Percentiles rank a stretch among this genome's conserved stretches.
Conservation (phyloP, 2,797 vertebrate species). For the Agapornis canus region DNA sequence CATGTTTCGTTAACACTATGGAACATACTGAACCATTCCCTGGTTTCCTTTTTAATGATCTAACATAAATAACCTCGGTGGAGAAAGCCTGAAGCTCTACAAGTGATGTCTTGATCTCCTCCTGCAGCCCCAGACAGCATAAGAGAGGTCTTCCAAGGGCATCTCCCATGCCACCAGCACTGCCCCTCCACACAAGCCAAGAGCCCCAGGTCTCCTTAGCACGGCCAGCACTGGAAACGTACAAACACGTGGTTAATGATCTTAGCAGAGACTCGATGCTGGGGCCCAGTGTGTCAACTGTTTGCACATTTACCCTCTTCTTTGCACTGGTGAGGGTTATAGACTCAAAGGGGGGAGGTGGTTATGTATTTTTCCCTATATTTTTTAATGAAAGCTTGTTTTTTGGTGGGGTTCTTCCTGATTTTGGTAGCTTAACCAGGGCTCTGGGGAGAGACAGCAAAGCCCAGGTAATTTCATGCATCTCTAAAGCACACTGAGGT, state of each 20-base stretch:
- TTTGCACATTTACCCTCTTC: constrained; percentile 25
- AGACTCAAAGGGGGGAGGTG: background rate
- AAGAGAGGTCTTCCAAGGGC: background rate
- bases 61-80: background rate
- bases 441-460: background rate
- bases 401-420: background rate
- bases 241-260: background rate
- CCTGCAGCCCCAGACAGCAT: background rate
- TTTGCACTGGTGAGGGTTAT: background rate
- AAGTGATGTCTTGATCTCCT: background rate
- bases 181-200: background rate
- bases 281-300: background rate
- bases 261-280: background rate
- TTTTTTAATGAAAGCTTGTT: background rate
- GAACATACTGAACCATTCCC: background rate
- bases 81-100: background rate
- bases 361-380: background rate
- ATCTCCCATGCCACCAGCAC: accelerated
- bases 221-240: background rate
- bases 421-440: background rate
- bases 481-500: background rate
- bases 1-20: background rate
- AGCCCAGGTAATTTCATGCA: background rate
- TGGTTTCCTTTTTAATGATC: background rate
- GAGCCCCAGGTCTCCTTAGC: background rate